Conservation (phyloP, 2,797 vertebrate genomes). For the Rhinichthys osculus region DNA sequence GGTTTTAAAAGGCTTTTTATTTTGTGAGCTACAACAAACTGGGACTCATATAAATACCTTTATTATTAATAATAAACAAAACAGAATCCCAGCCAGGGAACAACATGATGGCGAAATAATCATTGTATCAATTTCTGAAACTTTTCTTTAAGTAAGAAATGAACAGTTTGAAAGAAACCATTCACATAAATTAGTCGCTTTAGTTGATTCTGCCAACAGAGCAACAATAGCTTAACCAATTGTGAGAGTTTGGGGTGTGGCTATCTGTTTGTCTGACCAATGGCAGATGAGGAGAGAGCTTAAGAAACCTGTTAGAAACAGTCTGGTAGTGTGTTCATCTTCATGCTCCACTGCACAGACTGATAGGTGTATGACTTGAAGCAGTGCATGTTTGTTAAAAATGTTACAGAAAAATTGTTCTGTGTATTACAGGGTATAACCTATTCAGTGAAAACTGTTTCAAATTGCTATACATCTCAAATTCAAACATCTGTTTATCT, state of each 20-base stretch:
- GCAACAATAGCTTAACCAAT: not conserved
- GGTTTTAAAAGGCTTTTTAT: not conserved
- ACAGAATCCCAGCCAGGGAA: not conserved
- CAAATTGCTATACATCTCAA: too few species aligned
- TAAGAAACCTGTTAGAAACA: too few species aligned
- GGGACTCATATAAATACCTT: not conserved
- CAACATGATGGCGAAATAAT: not conserved
- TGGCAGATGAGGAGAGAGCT: not conserved
- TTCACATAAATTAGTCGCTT: not conserved
- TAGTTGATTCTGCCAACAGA: not conserved
- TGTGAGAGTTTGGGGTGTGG: not conserved
- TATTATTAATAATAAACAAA: not conserved
- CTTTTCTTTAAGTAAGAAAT: not conserved
- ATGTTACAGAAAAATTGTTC: too few species aligned
- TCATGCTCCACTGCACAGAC: too few species aligned
- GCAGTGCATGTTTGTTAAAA: too few species aligned
- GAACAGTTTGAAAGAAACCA: not conserved
- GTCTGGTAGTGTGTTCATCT: too few species aligned
- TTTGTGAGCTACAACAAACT: not conserved
- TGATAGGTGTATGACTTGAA: too few species aligned
- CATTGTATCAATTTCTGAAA: not conserved
- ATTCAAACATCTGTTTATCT: too few species aligned
- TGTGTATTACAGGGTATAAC: too few species aligned
- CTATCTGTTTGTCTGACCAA: not conserved
- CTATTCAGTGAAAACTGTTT: too few species aligned